A percentile compares a stretch with the other conserved stretches of the same genome.
Evolutionary conservation across 2,888 invertebrate genomes (phyloP).

Genomic region (Electrophaes corylata): DNA sequence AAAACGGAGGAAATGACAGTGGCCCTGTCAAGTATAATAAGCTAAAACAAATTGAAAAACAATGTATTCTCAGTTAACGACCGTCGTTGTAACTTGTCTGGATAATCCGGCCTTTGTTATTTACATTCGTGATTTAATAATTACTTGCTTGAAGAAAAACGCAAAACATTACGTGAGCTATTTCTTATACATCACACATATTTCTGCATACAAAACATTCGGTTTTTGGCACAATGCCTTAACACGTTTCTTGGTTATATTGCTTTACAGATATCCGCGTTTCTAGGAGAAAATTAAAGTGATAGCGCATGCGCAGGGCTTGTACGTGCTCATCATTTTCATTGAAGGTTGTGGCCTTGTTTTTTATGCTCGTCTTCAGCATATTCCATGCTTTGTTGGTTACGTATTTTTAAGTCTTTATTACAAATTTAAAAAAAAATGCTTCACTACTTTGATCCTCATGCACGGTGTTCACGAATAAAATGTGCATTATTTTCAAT

Average conservation of each 20-base stretch:
- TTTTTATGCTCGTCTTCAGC: slow-evolving; percentile 16
- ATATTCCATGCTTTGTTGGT: neutral
- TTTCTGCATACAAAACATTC: slow-evolving; percentile 17
- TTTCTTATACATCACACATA: slow-evolving; percentile 7
- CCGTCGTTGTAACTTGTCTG: slow-evolving; percentile 5
- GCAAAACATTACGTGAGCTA: slow-evolving; percentile 9
- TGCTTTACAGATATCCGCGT: neutral
- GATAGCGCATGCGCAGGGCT: neutral
- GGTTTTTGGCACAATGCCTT: slow-evolving; percentile 23
- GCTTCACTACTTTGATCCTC: too few species aligned
- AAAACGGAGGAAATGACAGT: neutral
- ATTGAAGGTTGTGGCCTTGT: slow-evolving; percentile 13
- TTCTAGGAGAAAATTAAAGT: neutral
- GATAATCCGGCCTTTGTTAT: slow-evolving; percentile 14
- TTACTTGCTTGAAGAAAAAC: slow-evolving; percentile 11
- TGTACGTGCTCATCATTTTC: slow-evolving; percentile 18
- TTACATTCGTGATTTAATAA: slow-evolving; percentile 4
- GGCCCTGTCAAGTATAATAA: neutral
- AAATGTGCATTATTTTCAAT: too few species aligned
- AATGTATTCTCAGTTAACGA: slow-evolving; percentile 1
- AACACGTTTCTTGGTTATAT: neutral
- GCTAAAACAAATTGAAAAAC: slow-evolving; percentile 11
- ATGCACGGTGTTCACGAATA: too few species aligned
- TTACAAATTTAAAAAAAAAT: too few species aligned
- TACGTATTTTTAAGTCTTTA: slow-evolving; percentile 5